Base-by-base conservation (phyloP, 2,888 invertebrate genomes). In the Eugnorisma glareosa region DNA sequence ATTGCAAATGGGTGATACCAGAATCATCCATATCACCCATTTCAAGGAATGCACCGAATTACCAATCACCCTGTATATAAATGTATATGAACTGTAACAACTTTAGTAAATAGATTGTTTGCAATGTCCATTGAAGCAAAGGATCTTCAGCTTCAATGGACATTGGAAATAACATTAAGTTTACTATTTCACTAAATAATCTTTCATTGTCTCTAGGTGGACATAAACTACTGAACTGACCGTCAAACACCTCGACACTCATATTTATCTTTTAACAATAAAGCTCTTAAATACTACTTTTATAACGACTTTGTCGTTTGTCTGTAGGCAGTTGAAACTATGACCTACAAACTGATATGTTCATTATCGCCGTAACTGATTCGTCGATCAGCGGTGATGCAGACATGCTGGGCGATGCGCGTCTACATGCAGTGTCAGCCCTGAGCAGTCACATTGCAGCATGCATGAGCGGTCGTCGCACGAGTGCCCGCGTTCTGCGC, bases 331-430 rank as follows among this genome's bases (percentile, higher is more conserved):
- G 88, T 91, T 91, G 89, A 88, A 91, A 92, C 91, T 86, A 92
- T 71, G 91, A 90, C 90, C 92, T 94, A 93, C 90, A 88, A 92
- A 91, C 91, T 95, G 96, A 96, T 96, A 96, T 96, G 96, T 96
- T 93, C 82, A 91, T 94, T 95, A 95, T 95, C 95, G 95, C 95
- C 92, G 89, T 83, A 59, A 92, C 91, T 91, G 87, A 89, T 88
- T 88, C 76, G 82, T 89, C 84, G 83, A 81, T 86, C 83, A 87
- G 90, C 90, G 89, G 90, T 88, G 89, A 90, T 90, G 92, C 90
- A 90, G 92, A 92, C 93, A 95, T 95, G 95, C 95, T 92, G 91
- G 93, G 93, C 92, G 91, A 92, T 90, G 93, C 94, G 92, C 88
- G 86, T 83, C 85, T 91, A 92, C 91, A 90, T 90, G 90, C 90